Percentiles rank a stretch among this genome's conserved stretches.
Evolutionary conservation across 2,113 vertebrate species (phyloP).

Genomic region (Caretta caretta): DNA sequence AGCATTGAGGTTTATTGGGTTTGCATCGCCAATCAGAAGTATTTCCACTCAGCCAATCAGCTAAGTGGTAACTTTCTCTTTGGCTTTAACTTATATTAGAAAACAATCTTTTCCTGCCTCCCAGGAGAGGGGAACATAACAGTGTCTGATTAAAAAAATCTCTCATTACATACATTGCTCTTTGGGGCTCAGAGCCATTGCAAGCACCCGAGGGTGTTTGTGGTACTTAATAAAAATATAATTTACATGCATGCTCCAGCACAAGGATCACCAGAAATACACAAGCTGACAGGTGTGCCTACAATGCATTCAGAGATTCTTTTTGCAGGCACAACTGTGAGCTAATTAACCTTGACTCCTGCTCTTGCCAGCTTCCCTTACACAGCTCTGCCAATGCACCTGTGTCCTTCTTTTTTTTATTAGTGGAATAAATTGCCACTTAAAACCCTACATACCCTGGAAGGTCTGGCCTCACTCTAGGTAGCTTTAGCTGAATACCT

Average conservation of each 20-base stretch:
- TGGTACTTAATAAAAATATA: not conserved
- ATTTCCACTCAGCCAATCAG: not conserved
- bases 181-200: not conserved
- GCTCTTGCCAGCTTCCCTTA: rapidly evolving
- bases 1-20: not conserved
- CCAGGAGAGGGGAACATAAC: not conserved
- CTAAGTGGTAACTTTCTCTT: not conserved
- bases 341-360: not conserved
- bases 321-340: not conserved
- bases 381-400: conserved; percentile 25
- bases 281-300: not conserved
- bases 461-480: conserved; percentile 40
- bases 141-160: not conserved
- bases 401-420: conserved; percentile 40
- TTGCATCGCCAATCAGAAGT: not conserved
- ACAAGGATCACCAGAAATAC: conserved; percentile 8
- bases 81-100: not conserved
- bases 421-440: conserved; percentile 59
- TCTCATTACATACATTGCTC: not conserved
- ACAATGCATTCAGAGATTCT: not conserved
- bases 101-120: not conserved
- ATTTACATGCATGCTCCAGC: not conserved
- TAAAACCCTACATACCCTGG: conserved; percentile 29
- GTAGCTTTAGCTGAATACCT: conserved; percentile 39
- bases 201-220: rapidly evolving